Evolutionary conservation across 2,113 vertebrate genomes (phyloP), one percentile per base, ranked within the genome.

Genomic region (Dicerorhinus sumatrensis): DNA sequence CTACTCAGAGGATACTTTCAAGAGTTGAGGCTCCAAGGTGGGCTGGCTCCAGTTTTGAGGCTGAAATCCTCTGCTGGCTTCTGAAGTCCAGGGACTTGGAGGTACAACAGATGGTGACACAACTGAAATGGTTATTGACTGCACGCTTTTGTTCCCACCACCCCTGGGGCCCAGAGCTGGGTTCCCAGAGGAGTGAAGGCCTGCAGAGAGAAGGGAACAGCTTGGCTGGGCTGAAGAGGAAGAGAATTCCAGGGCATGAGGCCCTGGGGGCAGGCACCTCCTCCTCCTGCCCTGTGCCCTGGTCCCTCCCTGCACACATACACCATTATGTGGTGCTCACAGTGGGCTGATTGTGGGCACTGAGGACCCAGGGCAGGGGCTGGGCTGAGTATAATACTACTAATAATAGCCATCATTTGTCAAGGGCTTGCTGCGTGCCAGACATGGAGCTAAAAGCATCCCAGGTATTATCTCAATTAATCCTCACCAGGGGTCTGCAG

Each of bases 291-390:
- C 54, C 27, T n/a, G 5, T 9, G 18, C 33, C 27, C 80, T 21
- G 18, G 51, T 62, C 3, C 48, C n/a, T 79, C 67, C 75, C 25
- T 0, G 4, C 31, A 76, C n/a, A 27, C 69, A 76, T 7, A 63
- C 70, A 12, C 89, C 46, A 92, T 92, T 75, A 84, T 89, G 88
- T 77, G 60, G 5, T 4, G 12, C 67, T 94, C 18, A 85, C 89
- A 80, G 84, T 72, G 73, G 73, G 56, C 39, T 95, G 79, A 96
- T 51, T 83, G 96, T 97, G 87, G 92, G 83, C 21, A 3, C 83
- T 29, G 10, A 73, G 36, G 86, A 76, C 51, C 39, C 6, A 9
- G 46, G 84, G 80, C 42, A 72, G n/a, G 65, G 86, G 63, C 82
- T 33, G 48, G 77, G 80, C 46, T 77, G 16, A 42, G 36, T 46